Conservation (phyloP, 2,888 invertebrate genomes). For the Agonopterix subpropinquella region DNA sequence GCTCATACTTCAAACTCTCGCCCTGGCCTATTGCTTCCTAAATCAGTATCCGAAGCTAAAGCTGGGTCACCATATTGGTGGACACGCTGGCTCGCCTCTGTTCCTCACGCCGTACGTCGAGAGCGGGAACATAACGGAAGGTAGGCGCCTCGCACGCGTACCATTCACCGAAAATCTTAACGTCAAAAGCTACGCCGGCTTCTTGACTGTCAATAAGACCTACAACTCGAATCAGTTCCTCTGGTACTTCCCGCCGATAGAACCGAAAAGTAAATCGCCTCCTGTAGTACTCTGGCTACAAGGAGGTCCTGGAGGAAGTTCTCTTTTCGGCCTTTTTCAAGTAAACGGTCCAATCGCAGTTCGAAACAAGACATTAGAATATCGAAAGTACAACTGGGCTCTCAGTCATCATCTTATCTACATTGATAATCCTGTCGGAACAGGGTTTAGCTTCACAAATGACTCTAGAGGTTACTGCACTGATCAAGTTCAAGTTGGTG, state of each 20-base stretch:
- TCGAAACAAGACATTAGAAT: constrained; percentile 55
- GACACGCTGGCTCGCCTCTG: constrained; percentile 75
- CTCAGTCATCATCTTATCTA: constrained; percentile 86
- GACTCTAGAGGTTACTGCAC: constrained; percentile 84
- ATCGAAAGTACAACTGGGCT: constrained; percentile 87
- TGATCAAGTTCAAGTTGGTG: constrained; percentile 87
- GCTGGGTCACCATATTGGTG: constrained; percentile 38
- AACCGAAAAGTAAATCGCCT: constrained; percentile 59
- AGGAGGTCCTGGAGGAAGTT: constrained; percentile 89
- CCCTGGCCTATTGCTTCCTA: constrained; percentile 34
- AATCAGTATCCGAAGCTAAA: constrained; percentile 50
- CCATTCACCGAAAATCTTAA: constrained; percentile 74
- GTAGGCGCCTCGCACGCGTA: constrained; percentile 31
- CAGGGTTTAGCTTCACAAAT: constrained; percentile 93
- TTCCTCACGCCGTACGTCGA: constrained; percentile 86
- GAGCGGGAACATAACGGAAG: constrained; percentile 80
- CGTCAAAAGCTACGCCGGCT: constrained; percentile 85
- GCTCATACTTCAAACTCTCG: constrained; percentile 29
- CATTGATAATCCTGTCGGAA: constrained; percentile 95
- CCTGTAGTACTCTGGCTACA: constrained; percentile 90
- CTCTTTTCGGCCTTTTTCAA: constrained; percentile 85
- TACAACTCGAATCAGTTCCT: constrained; percentile 91
- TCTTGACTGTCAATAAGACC: constrained; percentile 86
- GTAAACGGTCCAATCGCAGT: constrained; percentile 85
- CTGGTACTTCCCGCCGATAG: constrained; percentile 91